phyloP scores from a whole-genome alignment of 2,888 invertebrate genomes.

The Lingula anatina region DNA sequence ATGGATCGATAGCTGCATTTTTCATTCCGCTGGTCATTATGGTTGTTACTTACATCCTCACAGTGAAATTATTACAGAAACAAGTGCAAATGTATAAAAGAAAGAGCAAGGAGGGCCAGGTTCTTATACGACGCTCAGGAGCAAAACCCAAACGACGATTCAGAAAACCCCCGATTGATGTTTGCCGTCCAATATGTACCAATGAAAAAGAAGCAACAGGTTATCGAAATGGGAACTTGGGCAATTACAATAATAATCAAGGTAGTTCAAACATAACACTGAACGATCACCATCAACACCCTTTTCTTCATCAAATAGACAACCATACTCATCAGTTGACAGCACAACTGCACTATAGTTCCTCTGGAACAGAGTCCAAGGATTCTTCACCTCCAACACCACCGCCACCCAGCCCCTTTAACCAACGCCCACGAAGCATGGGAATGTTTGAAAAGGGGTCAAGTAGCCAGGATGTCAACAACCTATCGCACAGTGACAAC shows the following conservation, averaged over 20 bases:
- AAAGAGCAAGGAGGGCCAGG: slow-evolving; percentile 10
- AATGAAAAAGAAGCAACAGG: not conserved
- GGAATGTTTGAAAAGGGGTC: too few species aligned
- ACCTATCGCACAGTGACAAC: too few species aligned
- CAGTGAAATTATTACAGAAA: slow-evolving; percentile 77
- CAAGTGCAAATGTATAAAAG: slow-evolving; percentile 56
- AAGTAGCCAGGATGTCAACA: too few species aligned
- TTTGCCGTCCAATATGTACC: too few species aligned
- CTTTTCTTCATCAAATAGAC: not conserved
- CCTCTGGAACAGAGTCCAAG: not conserved
- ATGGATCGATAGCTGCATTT: slow-evolving; percentile 91
- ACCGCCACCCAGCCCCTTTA: too few species aligned
- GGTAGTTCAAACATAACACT: not conserved
- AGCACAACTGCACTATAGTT: not conserved
- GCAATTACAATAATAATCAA: not conserved
- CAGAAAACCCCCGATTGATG: too few species aligned
- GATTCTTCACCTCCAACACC: too few species aligned
- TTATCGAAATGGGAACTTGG: not conserved
- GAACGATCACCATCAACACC: not conserved
- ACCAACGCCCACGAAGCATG: too few species aligned
- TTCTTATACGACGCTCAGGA: slow-evolving; percentile 2
- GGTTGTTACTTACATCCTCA: slow-evolving; percentile 90
- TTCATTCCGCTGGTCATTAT: slow-evolving; percentile 93
- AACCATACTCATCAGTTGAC: not conserved
- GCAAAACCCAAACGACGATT: too few species aligned